Percentiles rank a stretch among this genome's conserved stretches.
These are phyloP conservation scores for Melipona bicolor DNA, from an alignment of 2,888 invertebrate species.

Conservation along the genomic window DNA sequence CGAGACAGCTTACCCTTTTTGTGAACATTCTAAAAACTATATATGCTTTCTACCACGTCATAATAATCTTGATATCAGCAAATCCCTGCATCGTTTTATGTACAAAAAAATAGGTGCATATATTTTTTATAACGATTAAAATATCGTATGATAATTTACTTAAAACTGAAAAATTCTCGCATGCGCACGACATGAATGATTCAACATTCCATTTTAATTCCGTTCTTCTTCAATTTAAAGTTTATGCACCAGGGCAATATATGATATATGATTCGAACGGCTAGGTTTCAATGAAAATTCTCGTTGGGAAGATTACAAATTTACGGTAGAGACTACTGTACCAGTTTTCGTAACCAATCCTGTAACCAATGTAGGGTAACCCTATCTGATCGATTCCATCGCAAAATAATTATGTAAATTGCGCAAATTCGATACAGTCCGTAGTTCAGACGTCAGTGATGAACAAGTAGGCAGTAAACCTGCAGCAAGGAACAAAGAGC, in stretches of 20 bases:
- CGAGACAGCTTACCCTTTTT: slow-evolving; percentile 47
- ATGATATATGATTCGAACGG: neutral
- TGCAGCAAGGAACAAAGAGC: slow-evolving; percentile 22
- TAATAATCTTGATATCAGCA: neutral
- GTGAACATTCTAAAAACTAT: slow-evolving; percentile 11
- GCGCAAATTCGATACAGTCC: slow-evolving; percentile 26
- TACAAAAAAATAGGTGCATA: neutral
- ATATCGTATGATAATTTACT: neutral
- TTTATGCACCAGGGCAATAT: neutral
- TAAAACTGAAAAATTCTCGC: neutral
- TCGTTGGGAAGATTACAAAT: neutral
- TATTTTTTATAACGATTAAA: neutral
- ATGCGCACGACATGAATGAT: neutral
- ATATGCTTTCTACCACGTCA: neutral
- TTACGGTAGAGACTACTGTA: neutral
- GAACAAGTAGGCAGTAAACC: slow-evolving; percentile 31
- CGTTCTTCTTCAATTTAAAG: neutral
- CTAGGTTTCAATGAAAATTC: slow-evolving; percentile 12
- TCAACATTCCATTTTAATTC: neutral
- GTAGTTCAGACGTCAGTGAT: slow-evolving; percentile 43
- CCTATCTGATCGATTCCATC: slow-evolving; percentile 1
- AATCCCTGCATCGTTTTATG: neutral
- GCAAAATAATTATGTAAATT: slow-evolving; percentile 25
- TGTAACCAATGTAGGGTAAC: too few relatives aligned
- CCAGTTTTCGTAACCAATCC: too few relatives aligned